Conservation (phyloP, 2,113 vertebrate genomes). For the Trematocara zebra region DNA sequence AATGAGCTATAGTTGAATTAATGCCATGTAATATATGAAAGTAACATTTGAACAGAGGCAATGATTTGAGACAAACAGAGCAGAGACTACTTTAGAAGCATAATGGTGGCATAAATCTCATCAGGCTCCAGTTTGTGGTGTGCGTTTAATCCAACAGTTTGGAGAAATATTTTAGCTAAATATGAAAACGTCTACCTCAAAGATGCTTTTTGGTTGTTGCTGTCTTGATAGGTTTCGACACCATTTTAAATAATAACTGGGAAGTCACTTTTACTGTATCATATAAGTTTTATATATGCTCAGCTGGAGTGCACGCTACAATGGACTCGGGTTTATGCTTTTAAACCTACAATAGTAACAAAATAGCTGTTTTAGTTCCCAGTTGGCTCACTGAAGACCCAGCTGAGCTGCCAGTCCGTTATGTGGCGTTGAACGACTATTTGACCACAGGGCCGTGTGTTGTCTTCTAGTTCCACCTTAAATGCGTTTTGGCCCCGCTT, state of each 20-base stretch:
- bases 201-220: constrained; percentile 33
- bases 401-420: constrained; percentile 22
- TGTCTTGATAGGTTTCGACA: constrained; percentile 5
- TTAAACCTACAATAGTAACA: not conserved
- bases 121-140: constrained; percentile 75
- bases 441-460: constrained; percentile 31
- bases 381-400: not conserved
- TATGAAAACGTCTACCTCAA: not conserved
- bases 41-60: constrained; percentile 99
- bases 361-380: not conserved
- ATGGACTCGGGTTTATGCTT: not conserved
- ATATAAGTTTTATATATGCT: not conserved
- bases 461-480: constrained; percentile 85
- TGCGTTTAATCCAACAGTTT: constrained; percentile 77
- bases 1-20: constrained; percentile 99
- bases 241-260: constrained; percentile 38
- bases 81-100: constrained; percentile 91
- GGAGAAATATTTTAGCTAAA: not conserved
- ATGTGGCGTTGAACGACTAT: constrained; percentile 27
- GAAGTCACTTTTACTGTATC: not conserved
- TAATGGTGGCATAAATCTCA: constrained; percentile 94
- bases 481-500: constrained; percentile 94
- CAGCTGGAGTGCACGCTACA: not conserved
- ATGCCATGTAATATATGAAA: constrained; percentile 99
- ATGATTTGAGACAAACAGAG: constrained; percentile 99